A percentile compares a stretch with the other conserved stretches of the same genome.
These are phyloP conservation scores for Lasioglossum vierecki DNA, from an alignment of 2,888 invertebrate genomes.

Conservation along the genomic window DNA sequence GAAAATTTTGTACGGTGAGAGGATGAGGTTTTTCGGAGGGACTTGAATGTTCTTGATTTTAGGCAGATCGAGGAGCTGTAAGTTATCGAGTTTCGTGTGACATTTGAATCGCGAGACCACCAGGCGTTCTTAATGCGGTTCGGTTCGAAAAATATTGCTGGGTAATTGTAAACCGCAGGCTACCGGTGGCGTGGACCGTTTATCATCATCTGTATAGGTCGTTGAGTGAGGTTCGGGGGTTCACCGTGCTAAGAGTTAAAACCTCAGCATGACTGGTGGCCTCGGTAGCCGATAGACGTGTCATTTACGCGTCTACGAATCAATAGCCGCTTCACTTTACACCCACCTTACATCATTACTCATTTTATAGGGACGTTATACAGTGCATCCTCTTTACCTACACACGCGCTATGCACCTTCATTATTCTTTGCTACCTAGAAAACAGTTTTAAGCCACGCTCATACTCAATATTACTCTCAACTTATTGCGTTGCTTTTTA, in stretches of 20 bases:
- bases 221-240: slow-evolving; percentile 73
- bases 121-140: slow-evolving; percentile 50
- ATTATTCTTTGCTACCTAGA: not conserved
- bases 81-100: slow-evolving; percentile 15
- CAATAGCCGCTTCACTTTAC: slow-evolving; percentile 81
- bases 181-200: slow-evolving; percentile 75
- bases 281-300: slow-evolving; percentile 82
- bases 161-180: slow-evolving; percentile 70
- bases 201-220: slow-evolving; percentile 77
- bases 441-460: not conserved
- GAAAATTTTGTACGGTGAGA: not conserved
- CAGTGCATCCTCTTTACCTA: slow-evolving; percentile 62
- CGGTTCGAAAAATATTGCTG: slow-evolving; percentile 60
- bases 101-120: slow-evolving; percentile 33
- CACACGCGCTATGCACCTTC: slow-evolving; percentile 17
- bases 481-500: not conserved
- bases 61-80: not conserved
- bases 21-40: not conserved
- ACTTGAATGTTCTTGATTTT: not conserved
- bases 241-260: slow-evolving; percentile 81
- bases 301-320: slow-evolving; percentile 83
- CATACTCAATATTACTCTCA: not conserved
- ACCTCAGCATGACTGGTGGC: slow-evolving; percentile 83
- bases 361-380: slow-evolving; percentile 75
- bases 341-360: slow-evolving; percentile 78